These are phyloP conservation scores for Aspidoscelis tigris DNA, from an alignment of 2,113 vertebrate genomes.

Conservation along the genomic window DNA sequence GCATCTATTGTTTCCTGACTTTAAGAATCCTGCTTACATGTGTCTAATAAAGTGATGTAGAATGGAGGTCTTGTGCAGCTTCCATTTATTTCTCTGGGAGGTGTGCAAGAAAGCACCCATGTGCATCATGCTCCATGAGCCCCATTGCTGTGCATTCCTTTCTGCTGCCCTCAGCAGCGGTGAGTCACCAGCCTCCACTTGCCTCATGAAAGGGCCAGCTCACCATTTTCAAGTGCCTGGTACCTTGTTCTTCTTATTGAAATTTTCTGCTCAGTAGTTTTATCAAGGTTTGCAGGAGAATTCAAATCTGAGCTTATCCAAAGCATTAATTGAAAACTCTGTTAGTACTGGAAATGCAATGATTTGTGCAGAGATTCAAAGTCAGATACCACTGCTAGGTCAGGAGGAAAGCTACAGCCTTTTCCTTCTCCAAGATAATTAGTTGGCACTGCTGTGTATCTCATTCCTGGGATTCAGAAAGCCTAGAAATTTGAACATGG, in stretches of 20 bases:
- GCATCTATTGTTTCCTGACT: neutral
- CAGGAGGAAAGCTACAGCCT: neutral
- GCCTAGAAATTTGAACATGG: constrained; percentile 39
- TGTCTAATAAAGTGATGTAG: neutral
- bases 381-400: constrained; percentile 10
- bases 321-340: neutral
- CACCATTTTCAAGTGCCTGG: neutral
- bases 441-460: constrained; percentile 32
- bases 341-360: neutral
- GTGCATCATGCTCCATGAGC: neutral
- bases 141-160: neutral
- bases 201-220: neutral
- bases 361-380: neutral
- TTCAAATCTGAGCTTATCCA: neutral
- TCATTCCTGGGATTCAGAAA: constrained; percentile 56
- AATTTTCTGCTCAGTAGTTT: neutral
- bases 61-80: neutral
- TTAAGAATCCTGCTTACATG: neutral
- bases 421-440: constrained; percentile 21
- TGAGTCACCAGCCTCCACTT: neutral
- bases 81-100: neutral
- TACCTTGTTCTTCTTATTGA: neutral
- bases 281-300: neutral
- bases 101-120: neutral
- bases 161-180: neutral